Evolutionary conservation across 2,113 vertebrate genomes (phyloP).

Genomic region (Serinus canaria): DNA sequence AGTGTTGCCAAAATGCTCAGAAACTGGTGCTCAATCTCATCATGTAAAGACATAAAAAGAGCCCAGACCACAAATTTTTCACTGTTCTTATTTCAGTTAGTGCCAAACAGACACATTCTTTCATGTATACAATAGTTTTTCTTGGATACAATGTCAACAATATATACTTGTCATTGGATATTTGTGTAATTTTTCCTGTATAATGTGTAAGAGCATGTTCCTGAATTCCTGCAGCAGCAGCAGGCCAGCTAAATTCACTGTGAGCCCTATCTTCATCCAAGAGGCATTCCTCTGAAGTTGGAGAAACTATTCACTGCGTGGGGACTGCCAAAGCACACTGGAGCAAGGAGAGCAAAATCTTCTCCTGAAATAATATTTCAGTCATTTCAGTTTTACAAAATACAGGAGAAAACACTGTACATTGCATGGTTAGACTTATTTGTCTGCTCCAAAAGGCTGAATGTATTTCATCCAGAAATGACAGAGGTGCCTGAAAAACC

Average conservation of each 20-base stretch:
- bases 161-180: background rate
- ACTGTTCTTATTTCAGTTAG: background rate
- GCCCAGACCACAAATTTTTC: background rate
- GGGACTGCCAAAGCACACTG: constrained; percentile 47
- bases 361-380: constrained; percentile 19
- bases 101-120: background rate
- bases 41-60: background rate
- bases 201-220: background rate
- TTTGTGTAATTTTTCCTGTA: constrained; percentile 26
- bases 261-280: constrained; percentile 35
- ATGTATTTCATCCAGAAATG: background rate
- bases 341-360: constrained; percentile 24
- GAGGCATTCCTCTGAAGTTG: constrained; percentile 32
- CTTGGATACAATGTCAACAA: background rate
- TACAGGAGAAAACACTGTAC: background rate
- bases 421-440: background rate
- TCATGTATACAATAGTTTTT: background rate
- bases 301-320: background rate
- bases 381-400: background rate
- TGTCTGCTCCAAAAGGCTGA: background rate
- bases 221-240: constrained; percentile 29
- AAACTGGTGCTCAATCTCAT: background rate
- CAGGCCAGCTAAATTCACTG: constrained; percentile 7
- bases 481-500: background rate
- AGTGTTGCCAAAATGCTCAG: constrained; percentile 3